Percentiles rank a stretch among this genome's conserved stretches.
Conservation (phyloP, 1,140 invertebrate genomes). For the Amphibalanus amphitrite region DNA sequence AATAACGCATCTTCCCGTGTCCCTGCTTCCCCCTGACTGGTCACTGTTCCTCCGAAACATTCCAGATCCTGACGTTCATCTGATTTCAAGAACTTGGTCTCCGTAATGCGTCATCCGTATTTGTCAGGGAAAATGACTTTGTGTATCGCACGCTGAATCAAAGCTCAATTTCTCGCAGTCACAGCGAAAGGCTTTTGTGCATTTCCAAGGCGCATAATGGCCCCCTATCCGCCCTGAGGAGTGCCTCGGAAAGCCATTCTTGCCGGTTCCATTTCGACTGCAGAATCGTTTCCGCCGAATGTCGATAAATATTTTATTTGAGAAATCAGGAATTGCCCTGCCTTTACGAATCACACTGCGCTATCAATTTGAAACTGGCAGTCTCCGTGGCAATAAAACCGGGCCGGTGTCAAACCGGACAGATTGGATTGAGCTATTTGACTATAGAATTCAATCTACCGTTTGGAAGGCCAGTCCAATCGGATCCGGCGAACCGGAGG, state of each 20-base stretch:
- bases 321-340: neutral
- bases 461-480: neutral
- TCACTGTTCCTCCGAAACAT: no score
- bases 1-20: no score
- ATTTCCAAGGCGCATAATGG: neutral
- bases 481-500: neutral
- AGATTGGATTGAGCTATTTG: conserved; percentile 1
- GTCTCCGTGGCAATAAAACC: neutral
- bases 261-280: neutral
- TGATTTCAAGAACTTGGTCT: no score
- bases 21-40: no score
- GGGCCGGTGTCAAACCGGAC: neutral
- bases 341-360: neutral
- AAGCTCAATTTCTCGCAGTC: neutral
- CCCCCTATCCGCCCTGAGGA: neutral
- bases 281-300: neutral
- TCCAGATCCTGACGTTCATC: no score
- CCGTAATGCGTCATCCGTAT: no score
- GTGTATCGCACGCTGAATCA: neutral
- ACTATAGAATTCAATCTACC: neutral
- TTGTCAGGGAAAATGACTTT: neutral
- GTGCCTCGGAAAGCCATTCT: neutral
- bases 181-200: neutral
- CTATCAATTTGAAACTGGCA: conserved; percentile 1
- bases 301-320: neutral